These are phyloP conservation scores for Peromyscus polionotus DNA, from an alignment of 2,113 vertebrate species.

Conservation along the genomic window DNA sequence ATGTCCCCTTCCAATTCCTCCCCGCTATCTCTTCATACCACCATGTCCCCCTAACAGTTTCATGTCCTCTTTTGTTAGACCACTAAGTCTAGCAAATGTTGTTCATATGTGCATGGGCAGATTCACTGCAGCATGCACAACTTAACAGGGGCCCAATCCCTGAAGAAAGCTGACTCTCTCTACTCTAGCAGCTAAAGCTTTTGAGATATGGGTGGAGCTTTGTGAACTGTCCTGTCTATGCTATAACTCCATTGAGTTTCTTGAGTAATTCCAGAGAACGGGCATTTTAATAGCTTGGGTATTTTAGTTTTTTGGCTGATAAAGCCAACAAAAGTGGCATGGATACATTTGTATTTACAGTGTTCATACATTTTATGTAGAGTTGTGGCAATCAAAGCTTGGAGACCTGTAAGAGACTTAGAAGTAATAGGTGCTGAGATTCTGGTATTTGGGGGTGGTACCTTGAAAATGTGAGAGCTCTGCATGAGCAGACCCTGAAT, in stretches of 20 bases:
- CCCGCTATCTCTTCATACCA: background rate
- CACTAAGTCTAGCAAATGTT: background rate
- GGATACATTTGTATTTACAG: background rate
- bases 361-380: background rate
- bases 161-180: background rate
- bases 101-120: background rate
- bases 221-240: background rate
- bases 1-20: background rate
- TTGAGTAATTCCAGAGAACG: slow-evolving; percentile 28
- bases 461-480: background rate
- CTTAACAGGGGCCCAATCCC: background rate
- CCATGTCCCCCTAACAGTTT: background rate
- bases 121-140: too few species aligned
- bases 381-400: background rate
- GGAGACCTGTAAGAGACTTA: background rate
- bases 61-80: background rate
- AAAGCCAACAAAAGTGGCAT: background rate
- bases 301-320: background rate
- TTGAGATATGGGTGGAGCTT: background rate
- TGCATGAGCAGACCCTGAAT: background rate
- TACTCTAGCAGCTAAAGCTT: background rate
- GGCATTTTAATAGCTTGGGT: background rate
- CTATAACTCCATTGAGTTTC: slow-evolving; percentile 10
- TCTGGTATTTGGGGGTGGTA: background rate
- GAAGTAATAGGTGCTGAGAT: background rate